phyloP scores from a whole-genome alignment of 1,140 invertebrate species.

The Zaprionus camerounensis region DNA sequence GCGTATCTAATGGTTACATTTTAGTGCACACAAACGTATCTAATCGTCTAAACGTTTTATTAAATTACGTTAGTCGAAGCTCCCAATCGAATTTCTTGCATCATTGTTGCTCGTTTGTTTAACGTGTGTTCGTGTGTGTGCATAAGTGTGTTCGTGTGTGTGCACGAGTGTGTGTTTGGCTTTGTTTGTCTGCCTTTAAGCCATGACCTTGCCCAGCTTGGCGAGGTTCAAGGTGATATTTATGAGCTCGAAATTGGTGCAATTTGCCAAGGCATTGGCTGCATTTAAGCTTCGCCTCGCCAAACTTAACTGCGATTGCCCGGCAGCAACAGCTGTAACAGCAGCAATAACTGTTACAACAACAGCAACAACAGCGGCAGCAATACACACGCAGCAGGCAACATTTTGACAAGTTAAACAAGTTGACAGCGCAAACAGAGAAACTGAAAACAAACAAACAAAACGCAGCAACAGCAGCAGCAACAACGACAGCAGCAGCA shows the following conservation, averaged over 20 bases:
- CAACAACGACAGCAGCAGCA: not conserved
- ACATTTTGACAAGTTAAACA: conserved; percentile 51
- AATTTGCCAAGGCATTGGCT: conserved; percentile 26
- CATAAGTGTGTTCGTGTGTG: not conserved
- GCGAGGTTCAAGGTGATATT: conserved; percentile 49
- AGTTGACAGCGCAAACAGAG: conserved; percentile 46
- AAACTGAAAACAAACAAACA: conserved; percentile 36
- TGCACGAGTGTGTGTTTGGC: not conserved
- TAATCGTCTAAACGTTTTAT: conserved; percentile 83
- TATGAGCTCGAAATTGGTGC: conserved; percentile 34
- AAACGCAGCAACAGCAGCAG: conserved; percentile 7
- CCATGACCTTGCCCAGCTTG: conserved; percentile 42
- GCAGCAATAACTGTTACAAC: conserved; percentile 7
- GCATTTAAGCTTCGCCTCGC: conserved; percentile 19
- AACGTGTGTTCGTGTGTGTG: not conserved
- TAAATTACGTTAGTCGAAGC: conserved; percentile 80
- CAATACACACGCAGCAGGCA: conserved; percentile 11
- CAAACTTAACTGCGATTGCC: conserved; percentile 38
- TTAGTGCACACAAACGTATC: conserved; percentile 83
- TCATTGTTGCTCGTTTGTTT: conserved; percentile 52
- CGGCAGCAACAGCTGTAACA: conserved; percentile 20
- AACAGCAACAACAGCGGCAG: conserved; percentile 12
- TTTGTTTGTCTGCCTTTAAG: conserved; percentile 25
- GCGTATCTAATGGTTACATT: conserved; percentile 82
- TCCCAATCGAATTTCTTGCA: conserved; percentile 62